Conservation (phyloP, 1,140 invertebrate genomes). For the Zaprionus inermis region DNA sequence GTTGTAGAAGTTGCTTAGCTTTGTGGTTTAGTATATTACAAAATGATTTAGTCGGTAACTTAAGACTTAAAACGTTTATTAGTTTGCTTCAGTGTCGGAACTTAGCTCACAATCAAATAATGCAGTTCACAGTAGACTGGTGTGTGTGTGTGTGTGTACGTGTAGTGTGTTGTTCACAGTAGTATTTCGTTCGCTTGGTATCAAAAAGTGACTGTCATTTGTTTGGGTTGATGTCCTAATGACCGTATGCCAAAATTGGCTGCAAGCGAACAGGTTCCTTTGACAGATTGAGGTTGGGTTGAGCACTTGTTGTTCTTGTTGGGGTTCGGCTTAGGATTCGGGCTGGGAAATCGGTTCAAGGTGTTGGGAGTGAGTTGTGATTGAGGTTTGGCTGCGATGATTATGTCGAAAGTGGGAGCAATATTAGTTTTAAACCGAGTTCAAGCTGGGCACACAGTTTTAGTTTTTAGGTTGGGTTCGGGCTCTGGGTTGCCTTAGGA, state of each 20-base stretch:
- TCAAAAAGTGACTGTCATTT: conserved; percentile 64
- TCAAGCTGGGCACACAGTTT: conserved; percentile 3
- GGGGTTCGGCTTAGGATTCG: conserved; percentile 16
- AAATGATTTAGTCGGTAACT: conserved; percentile 71
- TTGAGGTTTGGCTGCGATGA: conserved; percentile 16
- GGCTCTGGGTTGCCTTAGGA: background rate
- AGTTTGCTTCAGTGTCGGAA: conserved; percentile 48
- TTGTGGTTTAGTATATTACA: conserved; percentile 77
- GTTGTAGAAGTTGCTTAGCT: conserved; percentile 71
- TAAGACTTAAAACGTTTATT: conserved; percentile 62
- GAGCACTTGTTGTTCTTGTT: conserved; percentile 28
- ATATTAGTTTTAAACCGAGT: conserved; percentile 25
- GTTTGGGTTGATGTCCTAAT: conserved; percentile 46
- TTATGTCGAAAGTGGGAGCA: conserved; percentile 36
- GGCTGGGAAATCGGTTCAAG: background rate
- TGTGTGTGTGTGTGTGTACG: conserved; percentile 35
- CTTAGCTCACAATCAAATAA: conserved; percentile 81
- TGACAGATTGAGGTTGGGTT: conserved; percentile 64
- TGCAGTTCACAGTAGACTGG: conserved; percentile 63
- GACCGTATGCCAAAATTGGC: conserved; percentile 31
- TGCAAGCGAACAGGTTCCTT: conserved; percentile 48
- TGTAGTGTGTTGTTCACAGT: conserved; percentile 21
- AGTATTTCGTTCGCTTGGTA: conserved; percentile 34
- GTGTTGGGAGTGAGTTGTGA: conserved; percentile 4
- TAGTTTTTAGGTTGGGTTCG: background rate